Conservation (phyloP, 2,888 invertebrate species). For the Scotopteryx bipunctaria region DNA sequence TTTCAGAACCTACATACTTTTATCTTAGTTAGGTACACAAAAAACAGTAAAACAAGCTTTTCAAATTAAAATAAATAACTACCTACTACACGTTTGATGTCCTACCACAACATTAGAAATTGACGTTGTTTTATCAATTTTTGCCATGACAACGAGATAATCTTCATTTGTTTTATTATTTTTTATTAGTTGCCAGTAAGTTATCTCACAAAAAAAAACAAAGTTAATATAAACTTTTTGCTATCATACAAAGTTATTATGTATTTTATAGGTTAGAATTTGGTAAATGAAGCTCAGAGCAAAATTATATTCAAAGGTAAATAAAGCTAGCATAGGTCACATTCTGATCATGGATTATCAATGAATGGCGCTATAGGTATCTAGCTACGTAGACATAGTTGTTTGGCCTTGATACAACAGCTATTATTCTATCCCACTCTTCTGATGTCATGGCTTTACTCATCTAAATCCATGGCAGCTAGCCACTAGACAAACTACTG, state of each 20-base stretch:
- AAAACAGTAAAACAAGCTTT: conserved; percentile 28
- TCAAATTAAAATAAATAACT: conserved; percentile 36
- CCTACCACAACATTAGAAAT: conserved; percentile 32
- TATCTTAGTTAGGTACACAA: conserved; percentile 34
- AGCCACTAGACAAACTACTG: neutral
- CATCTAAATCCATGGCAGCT: conserved; percentile 23
- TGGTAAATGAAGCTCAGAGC: conserved; percentile 66
- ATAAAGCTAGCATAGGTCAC: too few relatives aligned
- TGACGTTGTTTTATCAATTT: conserved; percentile 46
- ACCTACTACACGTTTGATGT: conserved; percentile 28
- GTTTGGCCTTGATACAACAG: conserved; percentile 50
- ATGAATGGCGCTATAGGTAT: too few relatives aligned
- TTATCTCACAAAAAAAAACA: neutral
- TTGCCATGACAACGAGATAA: conserved; percentile 56
- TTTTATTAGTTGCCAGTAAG: conserved; percentile 36
- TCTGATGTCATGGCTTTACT: conserved; percentile 51
- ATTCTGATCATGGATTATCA: too few relatives aligned
- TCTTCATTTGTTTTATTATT: conserved; percentile 45
- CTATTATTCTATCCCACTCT: conserved; percentile 44
- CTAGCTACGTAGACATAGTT: conserved; percentile 14
- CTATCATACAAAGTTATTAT: neutral
- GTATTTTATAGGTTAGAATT: conserved; percentile 56
- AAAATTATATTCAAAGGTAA: conserved; percentile 68
- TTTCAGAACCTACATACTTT: conserved; percentile 2
- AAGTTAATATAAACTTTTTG: conserved; percentile 4